Evolutionary conservation across 2,888 invertebrate species (phyloP), one percentile per base, ranked within the genome.

Genomic region (Orchesellides sinensis): DNA sequence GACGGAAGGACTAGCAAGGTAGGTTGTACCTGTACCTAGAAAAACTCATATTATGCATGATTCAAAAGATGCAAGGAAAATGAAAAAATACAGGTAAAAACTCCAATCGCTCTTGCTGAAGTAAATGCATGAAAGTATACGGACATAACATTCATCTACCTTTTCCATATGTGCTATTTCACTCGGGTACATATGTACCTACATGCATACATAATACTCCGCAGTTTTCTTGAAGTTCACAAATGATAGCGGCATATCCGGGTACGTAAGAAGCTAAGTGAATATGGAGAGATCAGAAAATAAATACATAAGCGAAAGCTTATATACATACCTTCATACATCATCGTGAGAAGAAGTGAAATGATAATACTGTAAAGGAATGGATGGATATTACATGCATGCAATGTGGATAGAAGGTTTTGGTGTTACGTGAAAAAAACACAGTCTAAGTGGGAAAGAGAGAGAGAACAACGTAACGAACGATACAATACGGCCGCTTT

Each of bases 401-500:
- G 54, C 52, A 65, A 61, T 73, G 63, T 73, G 74, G 52, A 74
- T 56, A 35, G 29, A 66, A 65, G 52, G 52, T 17, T 52, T 54
- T 66, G 35, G 54, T 52, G n/a, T 45, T 29, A 73, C 17, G 56
- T 8, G 54, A 29, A 80, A 68, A 61, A 70, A 56, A 45, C 17
- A 74, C 40, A 56, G 35, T 45, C 59, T 68, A 75, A 56, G 29
- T 54, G 63, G 40, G 59, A 56, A 45, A 77, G 74, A 29, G 40
- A 79, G 73, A 68, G 54, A 63, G 63, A 69, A 63, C 21, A 70
- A 66, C 29, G 17, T 12, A 65, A 49, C 21, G 70, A 63, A 68
- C 17, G 59, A 80, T 56, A 83, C 49, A 74, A 68, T 63, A 74
- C 52, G 17, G 54, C 65, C 70, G 77, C 77, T 77, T 77, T 75